Percentiles rank a stretch among this genome's conserved stretches.
Evolutionary conservation across 2,113 vertebrate genomes (phyloP).

Genomic region (Pardalotus punctatus): DNA sequence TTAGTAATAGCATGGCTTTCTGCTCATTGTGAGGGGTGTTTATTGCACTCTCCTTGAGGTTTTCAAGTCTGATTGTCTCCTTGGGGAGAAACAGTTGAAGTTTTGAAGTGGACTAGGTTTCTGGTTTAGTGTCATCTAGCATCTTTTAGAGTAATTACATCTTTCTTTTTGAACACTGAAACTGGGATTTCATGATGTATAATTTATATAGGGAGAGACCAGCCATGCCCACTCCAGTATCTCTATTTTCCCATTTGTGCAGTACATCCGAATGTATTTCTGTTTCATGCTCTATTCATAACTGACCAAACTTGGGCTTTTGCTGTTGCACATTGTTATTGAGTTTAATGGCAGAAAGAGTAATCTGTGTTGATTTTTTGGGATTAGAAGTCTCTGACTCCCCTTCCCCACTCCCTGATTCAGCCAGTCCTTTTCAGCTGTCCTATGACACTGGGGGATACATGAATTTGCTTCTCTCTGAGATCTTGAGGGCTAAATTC

Average conservation of each 20-base stretch:
- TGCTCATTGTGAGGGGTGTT: neutral
- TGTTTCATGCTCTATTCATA: neutral
- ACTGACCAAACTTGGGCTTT: neutral
- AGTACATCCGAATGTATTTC: neutral
- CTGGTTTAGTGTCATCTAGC: neutral
- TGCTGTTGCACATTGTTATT: neutral
- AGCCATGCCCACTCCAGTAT: neutral
- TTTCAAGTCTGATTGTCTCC: neutral
- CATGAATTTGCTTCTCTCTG: rapidly evolving
- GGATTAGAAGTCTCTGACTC: neutral
- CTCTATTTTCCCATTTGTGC: neutral
- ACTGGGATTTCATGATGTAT: neutral
- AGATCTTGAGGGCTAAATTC: neutral
- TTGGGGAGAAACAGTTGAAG: neutral
- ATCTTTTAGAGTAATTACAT: neutral
- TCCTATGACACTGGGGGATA: neutral
- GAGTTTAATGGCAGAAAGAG: neutral
- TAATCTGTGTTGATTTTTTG: neutral
- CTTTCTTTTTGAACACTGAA: neutral
- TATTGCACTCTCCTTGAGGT: neutral
- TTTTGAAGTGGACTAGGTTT: neutral
- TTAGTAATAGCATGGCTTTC: neutral
- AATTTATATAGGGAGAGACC: neutral
- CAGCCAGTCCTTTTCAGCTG: neutral
- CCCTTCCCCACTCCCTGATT: neutral